A percentile compares a stretch with the other conserved stretches of the same genome.
phyloP scores from a whole-genome alignment of 1,140 invertebrate genomes.

The Zaprionus taronus region DNA sequence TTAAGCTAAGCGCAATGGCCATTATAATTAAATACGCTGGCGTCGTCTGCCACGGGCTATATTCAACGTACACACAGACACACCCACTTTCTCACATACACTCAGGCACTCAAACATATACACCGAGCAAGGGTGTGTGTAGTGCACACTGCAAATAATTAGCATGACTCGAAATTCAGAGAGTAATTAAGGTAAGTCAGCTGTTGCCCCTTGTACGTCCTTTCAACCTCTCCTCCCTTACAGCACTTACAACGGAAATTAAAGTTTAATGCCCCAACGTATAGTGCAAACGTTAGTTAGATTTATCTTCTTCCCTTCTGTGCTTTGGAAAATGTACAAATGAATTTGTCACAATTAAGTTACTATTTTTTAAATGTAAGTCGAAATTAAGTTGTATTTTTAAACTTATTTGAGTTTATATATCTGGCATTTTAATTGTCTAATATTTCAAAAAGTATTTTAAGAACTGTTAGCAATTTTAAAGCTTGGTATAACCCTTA shows the following conservation, averaged over 20 bases:
- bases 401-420: neutral
- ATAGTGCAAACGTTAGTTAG: no score
- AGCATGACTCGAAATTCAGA: slow-evolving; percentile 65
- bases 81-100: neutral
- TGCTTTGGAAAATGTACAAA: slow-evolving; percentile 10
- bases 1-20: slow-evolving; percentile 56
- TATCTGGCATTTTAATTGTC: no score
- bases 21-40: slow-evolving; percentile 76
- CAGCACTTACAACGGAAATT: slow-evolving; percentile 54
- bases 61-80: slow-evolving; percentile 8
- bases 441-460: no score
- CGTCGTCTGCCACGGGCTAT: slow-evolving; percentile 13
- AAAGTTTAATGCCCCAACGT: slow-evolving; percentile 63
- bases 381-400: neutral
- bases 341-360: slow-evolving; percentile 49
- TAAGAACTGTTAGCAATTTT: neutral
- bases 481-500: no score
- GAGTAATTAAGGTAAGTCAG: slow-evolving; percentile 81
- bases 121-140: neutral
- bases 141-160: slow-evolving; percentile 72
- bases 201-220: slow-evolving; percentile 49
- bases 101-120: neutral
- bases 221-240: neutral
- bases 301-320: slow-evolving; percentile 42
- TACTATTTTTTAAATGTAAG: slow-evolving; percentile 4